Evolutionary conservation across 2,888 invertebrate genomes (phyloP), one percentile per base, ranked within the genome.

Genomic region (Ichneumon xanthorius): DNA sequence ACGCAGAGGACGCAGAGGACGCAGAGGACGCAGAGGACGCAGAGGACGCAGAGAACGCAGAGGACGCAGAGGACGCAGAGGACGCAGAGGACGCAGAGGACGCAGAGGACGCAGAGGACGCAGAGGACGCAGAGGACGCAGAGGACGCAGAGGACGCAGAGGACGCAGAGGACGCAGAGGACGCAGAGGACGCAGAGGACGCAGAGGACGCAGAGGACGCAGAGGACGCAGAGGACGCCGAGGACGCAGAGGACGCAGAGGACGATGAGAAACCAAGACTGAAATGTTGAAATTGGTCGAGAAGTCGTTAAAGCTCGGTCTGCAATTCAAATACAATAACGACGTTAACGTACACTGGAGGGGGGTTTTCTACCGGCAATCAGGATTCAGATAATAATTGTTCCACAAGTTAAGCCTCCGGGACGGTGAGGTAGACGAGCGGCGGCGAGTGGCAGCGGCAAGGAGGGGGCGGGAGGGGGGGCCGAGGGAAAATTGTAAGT

Each of bases 401-500:
- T 76, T 75, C 45, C 68, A 71, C 48, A 68, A 80, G 83, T 79
- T 75, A 40, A 63, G 65, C 50, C 5, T 50, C 30, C 40, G 70
- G 7, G 19, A 4, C 11, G 37, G 45, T 11, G 9, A 3, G n/a
- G 16, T 3, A 0, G 22, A 7, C 5, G 50, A 30, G 19, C 37
- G 26, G 30, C 40, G 65, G n/a, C 26, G 16, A 22, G 55, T 22
- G 48, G 76, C 50, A 75, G 58, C 26, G 26, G 22, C 11, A 55
- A 19, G 55, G 55, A 22, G 19, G n/a, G 53, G 7, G 7, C 14
- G n/a, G 65, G 40, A 30, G 30, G 68, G 63, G 63, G 61, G 48
- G 80, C 76, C 77, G 83, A 72, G 86, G 83, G 84, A 86, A 88
- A 83, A 88, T 88, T 86, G 84, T 82, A 89, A 91, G 89, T 91